Evolutionary conservation across 2,113 vertebrate genomes (phyloP), one percentile per base, ranked within the genome.

Genomic region (Scophthalmus maximus): DNA sequence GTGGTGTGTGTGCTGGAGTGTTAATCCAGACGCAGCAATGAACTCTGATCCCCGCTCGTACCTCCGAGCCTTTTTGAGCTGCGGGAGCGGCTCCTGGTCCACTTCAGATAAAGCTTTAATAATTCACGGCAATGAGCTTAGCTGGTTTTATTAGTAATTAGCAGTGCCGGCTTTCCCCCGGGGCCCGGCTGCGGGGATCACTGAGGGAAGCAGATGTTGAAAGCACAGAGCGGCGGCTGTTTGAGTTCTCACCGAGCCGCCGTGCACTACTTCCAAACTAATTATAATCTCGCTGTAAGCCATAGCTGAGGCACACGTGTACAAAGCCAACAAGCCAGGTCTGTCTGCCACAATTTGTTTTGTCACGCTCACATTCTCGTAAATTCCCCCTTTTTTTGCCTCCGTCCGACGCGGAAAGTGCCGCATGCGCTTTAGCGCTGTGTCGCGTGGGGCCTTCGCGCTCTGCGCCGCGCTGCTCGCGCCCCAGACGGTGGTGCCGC

Each of bases 101-200:
- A 93, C 87, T 93, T 90, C 88, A 93, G 93, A 94, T 93, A 95
- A 88, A 90, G 90, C 91, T 93, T 92, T 94, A 95, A 95, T 97
- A 95, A 96, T 95, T 95, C 93, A 95, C 92, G 89, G 92, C 91
- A 95, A 95, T 93, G 91, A 95, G 94, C 93, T 95, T 91, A 95
- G 93, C 92, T 94, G 92, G 92, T 95, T 95, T 95, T 92, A 91
- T 94, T 95, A 93, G 95, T 96, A 96, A 97, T 96, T 96, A 98
- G 95, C 82, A 89, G 91, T 32, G 89, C 92, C 84, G 91, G 88
- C 88, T 89, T 90, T 89, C 91, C 89, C 69, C 69, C n/a, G 17
- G 92, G 46, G 92, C 93, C 84, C 76, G 57, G 92, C 86, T 90
- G 66, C 73, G 79, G 89, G 91, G 91, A 91, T 93, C 92, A 94